Evolutionary conservation across 1,140 invertebrate genomes (phyloP), one percentile per base, ranked within the genome.

Genomic region (Idris sp.): DNA sequence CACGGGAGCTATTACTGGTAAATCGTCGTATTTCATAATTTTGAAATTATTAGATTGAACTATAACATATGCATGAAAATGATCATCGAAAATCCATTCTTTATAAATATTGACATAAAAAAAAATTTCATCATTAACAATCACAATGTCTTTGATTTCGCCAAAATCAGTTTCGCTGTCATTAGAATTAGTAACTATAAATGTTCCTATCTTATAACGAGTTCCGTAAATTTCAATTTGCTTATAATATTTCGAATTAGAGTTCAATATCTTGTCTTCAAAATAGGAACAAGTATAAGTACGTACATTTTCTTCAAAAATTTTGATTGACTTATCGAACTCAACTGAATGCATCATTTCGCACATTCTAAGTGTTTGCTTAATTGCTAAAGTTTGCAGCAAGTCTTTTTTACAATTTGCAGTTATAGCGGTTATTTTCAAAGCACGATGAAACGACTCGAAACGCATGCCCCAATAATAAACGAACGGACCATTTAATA

Each of bases 401-500:
- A n/a, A n/a, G n/a, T n/a, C n/a, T n/a, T n/a, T n/a, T n/a, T n/a
- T n/a, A n/a, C n/a, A n/a, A n/a, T n/a, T n/a, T n/a, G n/a, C n/a
- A n/a, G n/a, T n/a, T n/a, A 16, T 11, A 15, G 13, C 35, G 9
- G 35, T 38, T 38, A 38, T 7, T 16, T 38, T 38, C 4, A 38
- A 5, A 2, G 35, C 9, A 22, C 38, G 38, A 19, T 41, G 38
- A 41, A 15, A 41, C 6, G 16, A 41, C 38, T 41, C 38, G 6
- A 19, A 19, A n/a, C 38, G 15, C 18, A 41, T 41, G 2, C 16
- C 18, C 38, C 16, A 41, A 14, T 19, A 53, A 13, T 1, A 43
- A 15, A 13, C n/a, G n/a, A n/a, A n/a, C n/a, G 59, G 48, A n/a
- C 59, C 59, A 33, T 44, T 35, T 5, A 30, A 10, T 1, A 33